Percentiles rank a stretch among this genome's conserved stretches.
Evolutionary conservation across 1,140 invertebrate species (phyloP).

Genomic region (Apocrypta bakeri): DNA sequence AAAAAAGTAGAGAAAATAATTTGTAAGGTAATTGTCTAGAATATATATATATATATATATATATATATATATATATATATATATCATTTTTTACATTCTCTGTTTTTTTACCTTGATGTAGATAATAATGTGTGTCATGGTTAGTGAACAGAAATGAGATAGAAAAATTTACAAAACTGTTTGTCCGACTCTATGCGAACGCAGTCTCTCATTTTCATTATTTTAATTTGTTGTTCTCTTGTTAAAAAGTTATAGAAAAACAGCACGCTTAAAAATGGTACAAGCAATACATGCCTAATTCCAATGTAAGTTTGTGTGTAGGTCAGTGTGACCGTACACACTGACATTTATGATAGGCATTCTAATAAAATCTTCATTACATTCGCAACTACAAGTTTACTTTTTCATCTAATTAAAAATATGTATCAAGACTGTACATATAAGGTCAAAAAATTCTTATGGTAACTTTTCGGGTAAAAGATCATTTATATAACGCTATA

Average conservation of each 20-base stretch:
- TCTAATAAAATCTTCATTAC: constrained; percentile 41
- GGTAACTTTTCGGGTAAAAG: constrained; percentile 53
- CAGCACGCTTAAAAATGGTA: constrained; percentile 43
- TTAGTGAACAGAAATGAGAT: constrained; percentile 46
- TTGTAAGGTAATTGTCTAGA: constrained; percentile 42
- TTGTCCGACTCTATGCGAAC: constrained; percentile 39
- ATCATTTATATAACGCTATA: constrained; percentile 48
- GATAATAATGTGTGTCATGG: constrained; percentile 39
- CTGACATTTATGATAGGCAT: constrained; percentile 25
- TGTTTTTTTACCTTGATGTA: constrained; percentile 2
- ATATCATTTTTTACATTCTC: constrained; percentile 45
- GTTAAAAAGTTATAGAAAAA: constrained; percentile 51
- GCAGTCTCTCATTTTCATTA: constrained; percentile 44
- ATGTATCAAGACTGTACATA: constrained; percentile 53
- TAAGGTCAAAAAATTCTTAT: constrained; percentile 52
- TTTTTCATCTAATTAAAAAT: constrained; percentile 51
- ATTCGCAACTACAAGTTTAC: constrained; percentile 31
- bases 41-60: constrained; percentile 36
- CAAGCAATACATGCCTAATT: constrained; percentile 11
- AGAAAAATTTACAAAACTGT: constrained; percentile 45
- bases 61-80: constrained; percentile 34
- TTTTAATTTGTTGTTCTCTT: constrained; percentile 27
- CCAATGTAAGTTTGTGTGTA: constrained; percentile 6
- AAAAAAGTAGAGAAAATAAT: constrained; percentile 47
- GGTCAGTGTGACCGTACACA: too few relatives aligned